A percentile compares a stretch with the other conserved stretches of the same genome.
Evolutionary conservation across 2,888 invertebrate species (phyloP).

Genomic region (Nasonovia ribisnigri): DNA sequence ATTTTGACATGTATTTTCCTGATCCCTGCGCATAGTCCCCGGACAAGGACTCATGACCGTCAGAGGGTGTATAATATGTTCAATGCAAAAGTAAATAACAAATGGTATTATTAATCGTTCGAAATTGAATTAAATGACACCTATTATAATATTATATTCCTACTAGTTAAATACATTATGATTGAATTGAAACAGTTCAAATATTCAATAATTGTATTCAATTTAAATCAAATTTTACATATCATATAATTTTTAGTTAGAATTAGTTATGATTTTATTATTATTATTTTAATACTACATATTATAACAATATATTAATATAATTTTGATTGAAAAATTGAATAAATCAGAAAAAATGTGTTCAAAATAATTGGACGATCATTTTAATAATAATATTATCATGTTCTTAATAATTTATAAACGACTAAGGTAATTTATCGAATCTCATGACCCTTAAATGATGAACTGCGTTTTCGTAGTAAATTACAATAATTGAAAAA

Average conservation of each 20-base stretch:
- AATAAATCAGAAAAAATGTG: not conserved
- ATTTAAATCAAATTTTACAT: not conserved
- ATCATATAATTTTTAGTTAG: no score
- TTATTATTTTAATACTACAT: no score
- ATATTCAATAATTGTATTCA: not conserved
- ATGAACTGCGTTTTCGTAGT: not conserved
- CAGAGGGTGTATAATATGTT: not conserved
- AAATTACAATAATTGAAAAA: not conserved
- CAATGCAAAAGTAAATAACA: not conserved
- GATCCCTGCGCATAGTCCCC: not conserved
- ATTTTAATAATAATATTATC: not conserved
- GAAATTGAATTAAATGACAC: not conserved
- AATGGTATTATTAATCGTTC: not conserved
- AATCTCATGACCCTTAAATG: not conserved
- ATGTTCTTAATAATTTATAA: not conserved
- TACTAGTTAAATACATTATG: not conserved
- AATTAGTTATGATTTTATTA: no score
- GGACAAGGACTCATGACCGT: not conserved
- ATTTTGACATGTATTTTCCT: not conserved
- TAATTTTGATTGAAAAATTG: not conserved
- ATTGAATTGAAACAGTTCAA: not conserved
- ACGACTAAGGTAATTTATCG: not conserved
- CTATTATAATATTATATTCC: not conserved
- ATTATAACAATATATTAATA: not conserved
- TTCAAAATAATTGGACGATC: not conserved